phyloP scores from a whole-genome alignment of 92 coral and sea anemone genomes.

The Montipora capitata region DNA sequence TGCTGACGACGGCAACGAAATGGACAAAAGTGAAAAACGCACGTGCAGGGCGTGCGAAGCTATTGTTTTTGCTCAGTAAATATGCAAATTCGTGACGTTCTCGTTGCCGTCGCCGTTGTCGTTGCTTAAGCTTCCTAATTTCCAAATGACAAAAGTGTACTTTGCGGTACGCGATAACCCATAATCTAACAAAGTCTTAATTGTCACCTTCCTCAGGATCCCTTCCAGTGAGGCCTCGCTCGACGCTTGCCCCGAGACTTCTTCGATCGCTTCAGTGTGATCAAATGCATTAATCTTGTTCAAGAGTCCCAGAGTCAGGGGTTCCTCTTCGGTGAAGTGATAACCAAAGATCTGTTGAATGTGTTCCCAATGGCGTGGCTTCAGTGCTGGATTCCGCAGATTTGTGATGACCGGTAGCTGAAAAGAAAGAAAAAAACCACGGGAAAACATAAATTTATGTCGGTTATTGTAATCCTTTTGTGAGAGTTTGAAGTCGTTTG shows the following conservation, averaged over 20 bases:
- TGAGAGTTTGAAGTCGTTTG: too few species aligned
- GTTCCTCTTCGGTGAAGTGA: slow-evolving; percentile 97
- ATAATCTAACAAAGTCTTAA: not conserved
- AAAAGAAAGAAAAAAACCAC: not conserved
- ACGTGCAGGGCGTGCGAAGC: too few species aligned
- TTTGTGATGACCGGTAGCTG: slow-evolving; percentile 97
- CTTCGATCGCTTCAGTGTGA: slow-evolving; percentile 96
- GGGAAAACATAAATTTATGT: too few species aligned
- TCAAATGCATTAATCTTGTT: slow-evolving; percentile 97
- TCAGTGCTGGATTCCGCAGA: slow-evolving; percentile 95
- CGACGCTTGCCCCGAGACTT: slow-evolving; percentile 98
- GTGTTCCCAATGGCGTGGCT: slow-evolving; percentile 98
- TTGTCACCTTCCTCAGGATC: slow-evolving; percentile 89
- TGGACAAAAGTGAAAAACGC: too few species aligned
- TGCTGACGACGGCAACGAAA: too few species aligned
- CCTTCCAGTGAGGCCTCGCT: slow-evolving; percentile 99
- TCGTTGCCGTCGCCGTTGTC: too few species aligned
- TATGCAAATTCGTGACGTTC: too few species aligned
- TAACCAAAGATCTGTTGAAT: slow-evolving; percentile 96
- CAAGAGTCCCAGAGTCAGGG: slow-evolving; percentile 90
- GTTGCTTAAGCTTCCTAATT: too few species aligned
- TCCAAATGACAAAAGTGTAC: too few species aligned
- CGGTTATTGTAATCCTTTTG: too few species aligned
- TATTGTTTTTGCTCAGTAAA: too few species aligned
- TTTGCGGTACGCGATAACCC: too few species aligned